phyloP scores from a whole-genome alignment of 1,140 invertebrate species.

The Brachystomella parvula region DNA sequence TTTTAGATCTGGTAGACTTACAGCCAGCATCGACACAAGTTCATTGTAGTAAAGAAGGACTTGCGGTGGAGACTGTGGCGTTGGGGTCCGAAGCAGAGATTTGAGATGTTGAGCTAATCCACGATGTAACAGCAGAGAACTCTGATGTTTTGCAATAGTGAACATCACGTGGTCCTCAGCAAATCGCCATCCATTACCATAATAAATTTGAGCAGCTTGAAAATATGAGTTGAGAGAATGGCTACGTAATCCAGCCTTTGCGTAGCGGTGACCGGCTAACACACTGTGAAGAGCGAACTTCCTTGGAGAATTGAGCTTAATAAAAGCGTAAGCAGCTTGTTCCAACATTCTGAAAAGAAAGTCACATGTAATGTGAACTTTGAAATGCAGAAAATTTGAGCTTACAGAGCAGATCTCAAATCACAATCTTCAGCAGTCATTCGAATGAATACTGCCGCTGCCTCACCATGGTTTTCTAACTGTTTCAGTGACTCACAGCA shows the following conservation, averaged over 20 bases:
- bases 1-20: conserved; percentile 43
- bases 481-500: conserved; percentile 30
- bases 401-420: conserved; percentile 67
- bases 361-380: neutral
- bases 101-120: conserved; percentile 71
- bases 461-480: conserved; percentile 62
- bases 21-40: conserved; percentile 73
- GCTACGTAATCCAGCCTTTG: conserved; percentile 80
- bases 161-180: conserved; percentile 93
- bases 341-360: conserved; percentile 59
- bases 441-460: conserved; percentile 83
- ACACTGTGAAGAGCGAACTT: conserved; percentile 98
- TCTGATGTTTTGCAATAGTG: conserved; percentile 79
- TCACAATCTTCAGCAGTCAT: conserved; percentile 94
- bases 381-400: neutral
- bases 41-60: conserved; percentile 75
- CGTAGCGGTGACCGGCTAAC: conserved; percentile 61
- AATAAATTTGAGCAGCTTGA: conserved; percentile 82
- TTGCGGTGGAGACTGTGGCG: conserved; percentile 64
- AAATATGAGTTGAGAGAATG: conserved; percentile 85
- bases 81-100: conserved; percentile 64
- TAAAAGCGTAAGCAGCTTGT: conserved; percentile 89
- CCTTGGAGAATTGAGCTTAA: conserved; percentile 61
- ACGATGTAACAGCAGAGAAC: conserved; percentile 58
- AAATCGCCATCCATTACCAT: conserved; percentile 72